These are phyloP conservation scores for Nomada hirtipes DNA, from an alignment of 2,888 invertebrate species.

Conservation along the genomic window DNA sequence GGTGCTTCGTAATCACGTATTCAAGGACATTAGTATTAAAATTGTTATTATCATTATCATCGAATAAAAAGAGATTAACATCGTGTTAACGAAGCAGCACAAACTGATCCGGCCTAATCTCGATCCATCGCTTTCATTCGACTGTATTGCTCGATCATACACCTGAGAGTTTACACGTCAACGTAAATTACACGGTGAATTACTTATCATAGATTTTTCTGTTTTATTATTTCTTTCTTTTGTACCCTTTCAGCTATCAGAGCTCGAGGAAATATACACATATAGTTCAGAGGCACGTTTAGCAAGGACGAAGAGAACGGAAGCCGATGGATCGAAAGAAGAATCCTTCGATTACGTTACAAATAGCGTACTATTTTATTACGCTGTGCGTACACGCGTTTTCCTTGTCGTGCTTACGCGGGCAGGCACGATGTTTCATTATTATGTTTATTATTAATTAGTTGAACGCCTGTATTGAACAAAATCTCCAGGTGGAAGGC, in stretches of 20 bases:
- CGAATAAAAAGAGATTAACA: neutral
- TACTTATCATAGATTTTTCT: neutral
- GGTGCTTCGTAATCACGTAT: constrained; percentile 21
- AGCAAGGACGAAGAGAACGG: neutral
- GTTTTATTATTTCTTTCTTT: neutral
- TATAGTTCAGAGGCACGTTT: constrained; percentile 28
- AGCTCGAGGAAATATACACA: neutral
- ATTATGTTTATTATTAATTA: constrained; percentile 3
- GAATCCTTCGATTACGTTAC: neutral
- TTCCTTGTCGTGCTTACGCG: neutral
- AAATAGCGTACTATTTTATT: constrained; percentile 13
- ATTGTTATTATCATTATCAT: neutral
- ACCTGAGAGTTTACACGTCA: constrained; percentile 1
- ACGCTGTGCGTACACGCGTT: neutral
- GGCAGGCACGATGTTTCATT: constrained; percentile 8
- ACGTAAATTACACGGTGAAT: neutral
- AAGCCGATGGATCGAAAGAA: constrained; percentile 2
- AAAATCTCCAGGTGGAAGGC: constrained; percentile 62
- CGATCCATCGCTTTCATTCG: constrained; percentile 11
- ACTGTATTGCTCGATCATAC: neutral
- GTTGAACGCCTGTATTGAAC: constrained; percentile 44
- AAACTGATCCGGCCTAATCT: neutral
- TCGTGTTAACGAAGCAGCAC: constrained; percentile 27
- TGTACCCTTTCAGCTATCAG: neutral
- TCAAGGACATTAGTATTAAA: neutral